Percentiles rank a stretch among this genome's conserved stretches.
Conservation (phyloP, 2,797 vertebrate genomes). For the Neoniphon sammara region DNA sequence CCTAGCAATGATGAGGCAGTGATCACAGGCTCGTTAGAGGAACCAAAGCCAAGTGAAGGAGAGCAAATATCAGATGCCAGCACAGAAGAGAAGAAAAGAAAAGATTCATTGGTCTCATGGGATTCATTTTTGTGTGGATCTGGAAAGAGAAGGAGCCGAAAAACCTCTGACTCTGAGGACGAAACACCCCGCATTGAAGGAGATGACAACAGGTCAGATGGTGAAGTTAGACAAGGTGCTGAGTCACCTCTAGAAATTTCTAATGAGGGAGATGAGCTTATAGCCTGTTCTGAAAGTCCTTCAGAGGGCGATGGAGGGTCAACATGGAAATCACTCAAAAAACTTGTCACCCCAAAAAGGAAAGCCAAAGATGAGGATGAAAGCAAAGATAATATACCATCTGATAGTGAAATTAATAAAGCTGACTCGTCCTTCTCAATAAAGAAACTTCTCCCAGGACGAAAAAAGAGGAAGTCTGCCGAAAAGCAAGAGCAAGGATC, state of each 20-base stretch:
- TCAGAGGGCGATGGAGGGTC: conserved; percentile 88
- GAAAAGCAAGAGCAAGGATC: conserved; percentile 83
- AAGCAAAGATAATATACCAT: conserved; percentile 79
- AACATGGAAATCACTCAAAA: conserved; percentile 94
- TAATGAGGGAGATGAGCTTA: conserved; percentile 82
- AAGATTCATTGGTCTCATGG: conserved; percentile 93
- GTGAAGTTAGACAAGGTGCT: conserved; percentile 55
- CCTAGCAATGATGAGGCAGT: conserved; percentile 63
- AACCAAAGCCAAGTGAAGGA: conserved; percentile 79
- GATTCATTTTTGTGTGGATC: conserved; percentile 93
- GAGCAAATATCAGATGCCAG: conserved; percentile 82
- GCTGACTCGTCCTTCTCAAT: conserved; percentile 90
- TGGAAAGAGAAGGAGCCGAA: conserved; percentile 89
- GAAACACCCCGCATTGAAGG: conserved; percentile 71
- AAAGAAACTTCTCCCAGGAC: conserved; percentile 89
- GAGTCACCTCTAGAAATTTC: conserved; percentile 74
- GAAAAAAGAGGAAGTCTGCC: conserved; percentile 87
- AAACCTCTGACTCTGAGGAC: conserved; percentile 89
- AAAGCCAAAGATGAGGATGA: conserved; percentile 87
- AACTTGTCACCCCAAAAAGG: conserved; percentile 90
- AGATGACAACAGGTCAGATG: conserved; percentile 63
- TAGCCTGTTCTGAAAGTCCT: conserved; percentile 82
- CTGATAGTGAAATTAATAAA: conserved; percentile 85
- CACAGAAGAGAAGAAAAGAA: conserved; percentile 89
- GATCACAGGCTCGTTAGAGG: conserved; percentile 74